phyloP scores from a whole-genome alignment of 2,113 vertebrate genomes.

The Hirundichthys speculiger region DNA sequence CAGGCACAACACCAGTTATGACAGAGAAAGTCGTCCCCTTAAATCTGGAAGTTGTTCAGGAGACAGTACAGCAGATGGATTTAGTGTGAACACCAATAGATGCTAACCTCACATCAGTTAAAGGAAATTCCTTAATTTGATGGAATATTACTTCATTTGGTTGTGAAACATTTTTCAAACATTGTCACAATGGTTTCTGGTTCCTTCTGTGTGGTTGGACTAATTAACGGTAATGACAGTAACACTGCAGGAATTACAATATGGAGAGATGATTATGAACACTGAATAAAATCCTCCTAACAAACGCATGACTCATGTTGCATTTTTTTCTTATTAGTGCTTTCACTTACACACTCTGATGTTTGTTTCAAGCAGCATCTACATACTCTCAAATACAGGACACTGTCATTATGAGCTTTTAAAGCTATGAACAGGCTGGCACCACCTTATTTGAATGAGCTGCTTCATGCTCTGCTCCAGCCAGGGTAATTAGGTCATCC shows the following conservation, averaged over 20 bases:
- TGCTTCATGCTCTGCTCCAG: too few species aligned
- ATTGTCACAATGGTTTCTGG: neutral
- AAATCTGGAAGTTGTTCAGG: slow-evolving; percentile 72
- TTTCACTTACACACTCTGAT: neutral
- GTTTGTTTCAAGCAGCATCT: neutral
- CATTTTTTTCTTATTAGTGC: neutral
- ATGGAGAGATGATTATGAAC: neutral
- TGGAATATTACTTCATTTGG: neutral
- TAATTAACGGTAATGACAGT: neutral
- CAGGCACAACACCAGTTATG: slow-evolving; percentile 72
- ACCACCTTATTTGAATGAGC: too few species aligned
- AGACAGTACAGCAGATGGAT: slow-evolving; percentile 72
- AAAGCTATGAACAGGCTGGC: too few species aligned
- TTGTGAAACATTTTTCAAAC: neutral
- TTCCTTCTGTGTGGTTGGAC: neutral
- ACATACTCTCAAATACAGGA: too few species aligned
- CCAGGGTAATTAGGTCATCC: too few species aligned
- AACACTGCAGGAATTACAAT: neutral
- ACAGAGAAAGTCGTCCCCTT: slow-evolving; percentile 68
- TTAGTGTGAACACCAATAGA: slow-evolving; percentile 44
- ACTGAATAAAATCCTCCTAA: neutral
- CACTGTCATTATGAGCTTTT: too few species aligned
- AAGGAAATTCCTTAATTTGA: neutral
- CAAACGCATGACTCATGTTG: neutral
- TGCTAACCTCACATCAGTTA: neutral